These are phyloP conservation scores for Danionella dracula DNA, from an alignment of 2,797 vertebrate species.

Conservation along the genomic window DNA sequence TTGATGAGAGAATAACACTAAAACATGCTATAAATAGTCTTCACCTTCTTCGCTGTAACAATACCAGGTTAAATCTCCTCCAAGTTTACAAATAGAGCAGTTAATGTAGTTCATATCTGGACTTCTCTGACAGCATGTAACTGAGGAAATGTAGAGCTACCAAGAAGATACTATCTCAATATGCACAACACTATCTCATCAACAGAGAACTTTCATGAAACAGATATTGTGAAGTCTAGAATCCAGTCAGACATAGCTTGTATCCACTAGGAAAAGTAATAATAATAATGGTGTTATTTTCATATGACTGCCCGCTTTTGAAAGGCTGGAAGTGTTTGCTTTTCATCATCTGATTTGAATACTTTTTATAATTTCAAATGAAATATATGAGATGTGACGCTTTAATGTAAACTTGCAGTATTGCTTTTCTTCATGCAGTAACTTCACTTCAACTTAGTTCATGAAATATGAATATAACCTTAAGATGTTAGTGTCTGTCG, in stretches of 20 bases:
- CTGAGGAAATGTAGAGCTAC: too few relatives aligned
- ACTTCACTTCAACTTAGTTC: neutral
- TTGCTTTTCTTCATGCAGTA: neutral
- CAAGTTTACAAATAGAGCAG: too few relatives aligned
- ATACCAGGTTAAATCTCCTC: too few relatives aligned
- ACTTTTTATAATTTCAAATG: neutral
- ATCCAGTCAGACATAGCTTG: conserved; percentile 1
- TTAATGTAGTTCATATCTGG: too few relatives aligned
- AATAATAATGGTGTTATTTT: neutral
- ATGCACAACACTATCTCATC: neutral
- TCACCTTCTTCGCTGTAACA: too few relatives aligned
- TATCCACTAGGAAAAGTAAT: conserved; percentile 5
- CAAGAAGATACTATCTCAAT: too few relatives aligned
- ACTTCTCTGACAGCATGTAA: too few relatives aligned
- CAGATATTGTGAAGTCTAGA: too few relatives aligned
- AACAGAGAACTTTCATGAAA: too few relatives aligned
- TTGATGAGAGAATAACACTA: too few relatives aligned
- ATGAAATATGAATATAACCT: conserved; percentile 6
- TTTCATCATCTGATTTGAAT: neutral
- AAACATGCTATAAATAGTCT: too few relatives aligned
- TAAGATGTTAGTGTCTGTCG: neutral
- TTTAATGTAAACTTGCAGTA: neutral
- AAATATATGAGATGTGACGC: neutral
- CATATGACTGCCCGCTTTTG: neutral
- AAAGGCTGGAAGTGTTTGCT: conserved; percentile 8